These are phyloP conservation scores for Aphelocoma californica DNA, from an alignment of 2,797 vertebrate genomes.

Conservation along the genomic window DNA sequence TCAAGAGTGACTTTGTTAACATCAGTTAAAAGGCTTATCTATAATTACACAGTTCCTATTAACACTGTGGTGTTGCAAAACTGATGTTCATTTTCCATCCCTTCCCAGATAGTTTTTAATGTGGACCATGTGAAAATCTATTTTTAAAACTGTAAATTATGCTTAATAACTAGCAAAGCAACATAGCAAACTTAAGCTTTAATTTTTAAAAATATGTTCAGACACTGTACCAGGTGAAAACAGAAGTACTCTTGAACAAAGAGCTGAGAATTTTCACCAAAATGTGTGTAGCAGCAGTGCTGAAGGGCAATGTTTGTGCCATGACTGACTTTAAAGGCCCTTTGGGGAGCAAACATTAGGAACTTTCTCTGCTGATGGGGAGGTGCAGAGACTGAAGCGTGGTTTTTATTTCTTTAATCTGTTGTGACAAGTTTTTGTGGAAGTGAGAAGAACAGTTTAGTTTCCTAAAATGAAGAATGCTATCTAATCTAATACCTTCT, in stretches of 20 bases:
- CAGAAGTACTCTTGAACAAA: neutral
- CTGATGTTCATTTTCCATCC: neutral
- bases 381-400: neutral
- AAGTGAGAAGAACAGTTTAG: neutral
- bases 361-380: neutral
- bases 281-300: neutral
- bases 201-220: neutral
- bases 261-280: neutral
- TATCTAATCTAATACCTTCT: neutral
- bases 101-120: neutral
- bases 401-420: neutral
- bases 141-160: neutral
- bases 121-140: neutral
- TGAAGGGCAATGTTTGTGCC: neutral
- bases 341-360: neutral
- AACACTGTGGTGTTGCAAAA: neutral
- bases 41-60: neutral
- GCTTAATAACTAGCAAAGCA: neutral
- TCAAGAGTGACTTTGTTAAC: conserved; percentile 27
- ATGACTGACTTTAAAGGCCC: neutral
- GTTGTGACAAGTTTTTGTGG: neutral
- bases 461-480: neutral
- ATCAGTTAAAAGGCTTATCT: conserved; percentile 14
- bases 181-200: neutral
- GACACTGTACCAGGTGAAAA: neutral